A percentile compares a stretch with the other conserved stretches of the same genome.
Evolutionary conservation across 1,140 invertebrate species (phyloP).

Genomic region (Ceratosolen solmsi): DNA sequence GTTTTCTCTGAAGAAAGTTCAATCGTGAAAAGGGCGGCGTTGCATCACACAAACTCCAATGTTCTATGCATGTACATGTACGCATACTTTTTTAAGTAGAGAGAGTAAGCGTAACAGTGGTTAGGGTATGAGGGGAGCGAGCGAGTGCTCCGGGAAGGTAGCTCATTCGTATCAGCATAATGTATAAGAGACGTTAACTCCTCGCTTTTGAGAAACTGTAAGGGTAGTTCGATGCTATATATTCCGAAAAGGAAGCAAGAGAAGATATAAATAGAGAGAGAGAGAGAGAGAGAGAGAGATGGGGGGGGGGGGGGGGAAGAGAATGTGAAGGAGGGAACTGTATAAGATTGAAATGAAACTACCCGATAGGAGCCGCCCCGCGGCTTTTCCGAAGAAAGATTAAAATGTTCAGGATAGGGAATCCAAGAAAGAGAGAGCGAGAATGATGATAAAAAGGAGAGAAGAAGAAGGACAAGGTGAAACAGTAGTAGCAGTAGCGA

Average conservation of each 20-base stretch:
- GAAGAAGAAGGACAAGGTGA: not conserved
- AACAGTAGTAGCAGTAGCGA: constrained; percentile 16
- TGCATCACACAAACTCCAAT: constrained; percentile 7
- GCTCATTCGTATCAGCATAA: constrained; percentile 69
- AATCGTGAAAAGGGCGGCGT: constrained; percentile 45
- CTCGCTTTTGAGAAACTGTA: constrained; percentile 61
- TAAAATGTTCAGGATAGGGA: constrained; percentile 63
- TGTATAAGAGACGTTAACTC: constrained; percentile 64
- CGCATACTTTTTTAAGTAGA: constrained; percentile 1
- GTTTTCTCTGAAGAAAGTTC: constrained; percentile 24
- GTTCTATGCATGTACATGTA: not conserved
- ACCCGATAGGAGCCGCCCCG: constrained; percentile 64
- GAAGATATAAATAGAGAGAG: constrained; percentile 5
- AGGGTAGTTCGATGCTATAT: constrained; percentile 49
- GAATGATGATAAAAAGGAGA: constrained; percentile 19
- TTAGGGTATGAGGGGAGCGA: constrained; percentile 41
- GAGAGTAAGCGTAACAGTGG: constrained; percentile 22
- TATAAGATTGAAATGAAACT: constrained; percentile 70
- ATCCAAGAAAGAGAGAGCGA: constrained; percentile 33
- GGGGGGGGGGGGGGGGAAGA: not conserved
- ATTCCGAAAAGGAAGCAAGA: not conserved
- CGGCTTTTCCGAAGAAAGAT: constrained; percentile 69
- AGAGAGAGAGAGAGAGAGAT: not conserved
- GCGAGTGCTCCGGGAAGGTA: constrained; percentile 55
- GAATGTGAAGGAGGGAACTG: not conserved